A percentile compares a stretch with the other conserved stretches of the same genome.
phyloP scores from a whole-genome alignment of 2,113 vertebrate species.

The Tachycineta bicolor region DNA sequence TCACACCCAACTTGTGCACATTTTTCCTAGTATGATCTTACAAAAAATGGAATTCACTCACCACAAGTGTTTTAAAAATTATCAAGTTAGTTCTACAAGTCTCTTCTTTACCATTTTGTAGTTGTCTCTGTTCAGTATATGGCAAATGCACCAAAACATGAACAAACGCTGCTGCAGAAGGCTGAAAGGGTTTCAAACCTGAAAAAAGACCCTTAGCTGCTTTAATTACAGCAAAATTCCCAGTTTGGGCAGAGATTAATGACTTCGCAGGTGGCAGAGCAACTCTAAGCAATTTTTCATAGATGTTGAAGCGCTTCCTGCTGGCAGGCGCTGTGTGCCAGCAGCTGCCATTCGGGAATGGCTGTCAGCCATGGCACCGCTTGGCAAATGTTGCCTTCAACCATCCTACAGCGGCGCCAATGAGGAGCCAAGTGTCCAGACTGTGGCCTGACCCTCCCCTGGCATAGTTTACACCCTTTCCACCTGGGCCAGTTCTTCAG shows the following conservation, averaged over 20 bases:
- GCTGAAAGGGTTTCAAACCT: background rate
- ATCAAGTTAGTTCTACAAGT: background rate
- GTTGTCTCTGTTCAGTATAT: accelerated
- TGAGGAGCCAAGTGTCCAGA: background rate
- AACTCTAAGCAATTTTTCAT: background rate
- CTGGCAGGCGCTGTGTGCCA: background rate
- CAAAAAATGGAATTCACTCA: background rate
- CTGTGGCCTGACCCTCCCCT: background rate
- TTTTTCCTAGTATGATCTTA: background rate
- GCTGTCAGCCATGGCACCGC: background rate
- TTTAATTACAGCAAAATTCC: background rate
- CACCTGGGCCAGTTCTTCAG: background rate
- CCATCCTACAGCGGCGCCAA: accelerated
- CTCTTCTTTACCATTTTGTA: background rate
- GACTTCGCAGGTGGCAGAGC: constrained; percentile 18
- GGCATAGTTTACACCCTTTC: background rate
- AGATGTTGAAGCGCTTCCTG: background rate
- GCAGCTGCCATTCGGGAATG: background rate
- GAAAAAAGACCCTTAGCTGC: background rate
- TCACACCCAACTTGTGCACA: background rate
- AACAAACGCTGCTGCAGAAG: background rate
- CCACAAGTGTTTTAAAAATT: background rate
- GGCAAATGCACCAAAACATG: accelerated
- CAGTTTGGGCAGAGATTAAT: constrained; percentile 19
- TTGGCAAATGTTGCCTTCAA: background rate